These are phyloP conservation scores for Clivina fossor DNA, from an alignment of 2,888 invertebrate genomes.

Conservation along the genomic window DNA sequence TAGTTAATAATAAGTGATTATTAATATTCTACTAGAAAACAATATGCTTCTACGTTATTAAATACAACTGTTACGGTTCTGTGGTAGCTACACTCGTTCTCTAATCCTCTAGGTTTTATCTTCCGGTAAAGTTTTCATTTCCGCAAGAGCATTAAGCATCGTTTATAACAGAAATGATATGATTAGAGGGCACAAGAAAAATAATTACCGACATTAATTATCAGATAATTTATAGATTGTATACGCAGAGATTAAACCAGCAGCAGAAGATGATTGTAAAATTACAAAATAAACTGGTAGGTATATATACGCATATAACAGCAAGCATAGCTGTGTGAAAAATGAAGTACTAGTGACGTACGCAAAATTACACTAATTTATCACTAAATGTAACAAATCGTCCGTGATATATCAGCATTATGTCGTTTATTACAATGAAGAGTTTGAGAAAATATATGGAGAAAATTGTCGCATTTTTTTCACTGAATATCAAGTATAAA, in stretches of 20 bases:
- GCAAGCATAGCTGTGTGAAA: conserved; percentile 15
- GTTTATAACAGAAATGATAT: conserved; percentile 18
- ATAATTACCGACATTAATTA: conserved; percentile 27
- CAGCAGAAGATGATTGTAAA: conserved; percentile 20
- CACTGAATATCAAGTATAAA: too few relatives aligned
- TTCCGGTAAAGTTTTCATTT: conserved; percentile 21
- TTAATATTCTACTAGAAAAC: too few relatives aligned
- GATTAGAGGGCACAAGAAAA: conserved; percentile 10
- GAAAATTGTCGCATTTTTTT: conserved; percentile 11
- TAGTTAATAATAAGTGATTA: too few relatives aligned
- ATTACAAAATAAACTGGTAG: conserved; percentile 8
- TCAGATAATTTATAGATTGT: conserved; percentile 12
- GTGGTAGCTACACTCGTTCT: neutral
- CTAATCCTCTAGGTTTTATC: conserved; percentile 17
- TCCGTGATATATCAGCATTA: conserved; percentile 23
- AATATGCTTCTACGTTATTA: neutral
- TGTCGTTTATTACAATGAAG: conserved; percentile 22
- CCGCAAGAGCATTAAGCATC: conserved; percentile 12
- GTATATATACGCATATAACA: too few relatives aligned
- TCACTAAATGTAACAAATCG: conserved; percentile 18
- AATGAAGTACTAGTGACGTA: conserved; percentile 22
- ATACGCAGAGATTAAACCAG: conserved; percentile 10
- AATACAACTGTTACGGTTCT: neutral
- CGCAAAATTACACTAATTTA: conserved; percentile 24
- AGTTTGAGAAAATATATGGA: neutral